A percentile compares a stretch with the other conserved stretches of the same genome.
phyloP scores from a whole-genome alignment of 2,113 vertebrate species.

The Oxyura jamaicensis region DNA sequence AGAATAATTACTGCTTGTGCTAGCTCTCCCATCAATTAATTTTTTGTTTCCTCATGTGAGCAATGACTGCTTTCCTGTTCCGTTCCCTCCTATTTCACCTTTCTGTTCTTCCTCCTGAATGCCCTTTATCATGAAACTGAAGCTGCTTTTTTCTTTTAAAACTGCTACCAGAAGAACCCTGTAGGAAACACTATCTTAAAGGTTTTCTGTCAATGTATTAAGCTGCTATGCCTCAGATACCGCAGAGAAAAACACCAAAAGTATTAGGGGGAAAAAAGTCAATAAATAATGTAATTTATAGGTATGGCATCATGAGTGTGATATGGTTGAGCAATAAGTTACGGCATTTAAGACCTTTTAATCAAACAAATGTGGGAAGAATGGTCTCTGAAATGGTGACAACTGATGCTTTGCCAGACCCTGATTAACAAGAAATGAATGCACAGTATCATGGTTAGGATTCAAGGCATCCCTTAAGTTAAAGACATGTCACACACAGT shows the following conservation, averaged over 20 bases:
- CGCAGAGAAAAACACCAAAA: not conserved
- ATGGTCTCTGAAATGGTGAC: not conserved
- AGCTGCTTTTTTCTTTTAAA: not conserved
- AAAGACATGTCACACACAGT: not conserved
- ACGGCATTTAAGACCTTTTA: not conserved
- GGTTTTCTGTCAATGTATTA: not conserved
- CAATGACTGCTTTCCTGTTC: not conserved
- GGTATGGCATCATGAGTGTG: not conserved
- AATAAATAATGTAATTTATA: not conserved
- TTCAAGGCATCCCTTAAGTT: not conserved
- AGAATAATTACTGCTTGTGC: not conserved
- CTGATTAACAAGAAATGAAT: slow-evolving; percentile 6
- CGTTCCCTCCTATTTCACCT: not conserved
- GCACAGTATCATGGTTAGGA: not conserved
- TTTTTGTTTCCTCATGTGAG: not conserved
- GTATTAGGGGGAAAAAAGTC: not conserved
- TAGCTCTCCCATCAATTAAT: not conserved
- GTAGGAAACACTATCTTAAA: not conserved
- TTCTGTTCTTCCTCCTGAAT: not conserved
- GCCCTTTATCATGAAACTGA: not conserved
- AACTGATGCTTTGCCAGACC: not conserved
- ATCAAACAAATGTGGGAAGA: not conserved
- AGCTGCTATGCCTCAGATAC: not conserved
- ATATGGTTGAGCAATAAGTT: not conserved
- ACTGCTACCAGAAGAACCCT: not conserved